Conservation (phyloP, 2,113 vertebrate genomes). For the Pavo muticus region DNA sequence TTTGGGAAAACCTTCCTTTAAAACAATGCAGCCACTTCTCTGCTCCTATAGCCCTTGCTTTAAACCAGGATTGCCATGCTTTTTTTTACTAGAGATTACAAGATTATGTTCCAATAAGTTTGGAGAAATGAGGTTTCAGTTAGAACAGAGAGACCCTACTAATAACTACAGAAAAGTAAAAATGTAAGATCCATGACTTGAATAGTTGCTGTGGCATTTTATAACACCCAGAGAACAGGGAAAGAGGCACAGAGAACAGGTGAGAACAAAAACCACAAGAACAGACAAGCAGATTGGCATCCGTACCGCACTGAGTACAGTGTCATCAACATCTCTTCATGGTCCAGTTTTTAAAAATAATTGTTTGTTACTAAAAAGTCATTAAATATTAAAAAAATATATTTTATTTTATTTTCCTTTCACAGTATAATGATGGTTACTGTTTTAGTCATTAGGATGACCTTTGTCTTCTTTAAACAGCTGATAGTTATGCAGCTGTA, state of each 20-base stretch:
- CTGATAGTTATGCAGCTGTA: neutral
- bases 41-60: neutral
- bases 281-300: neutral
- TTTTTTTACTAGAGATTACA: neutral
- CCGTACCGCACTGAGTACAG: neutral
- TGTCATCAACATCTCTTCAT: neutral
- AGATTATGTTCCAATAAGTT: neutral
- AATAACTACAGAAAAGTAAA: constrained; percentile 4
- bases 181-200: neutral
- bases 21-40: neutral
- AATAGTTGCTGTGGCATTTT: neutral
- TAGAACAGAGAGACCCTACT: neutral
- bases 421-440: neutral
- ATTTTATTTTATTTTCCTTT: neutral
- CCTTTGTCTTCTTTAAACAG: rapidly evolving
- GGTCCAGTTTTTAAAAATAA: neutral
- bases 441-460: neutral
- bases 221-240: neutral
- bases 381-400: neutral
- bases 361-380: neutral
- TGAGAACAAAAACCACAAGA: neutral
- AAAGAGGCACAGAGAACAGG: neutral
- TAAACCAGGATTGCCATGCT: neutral
- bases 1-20: constrained; percentile 1
- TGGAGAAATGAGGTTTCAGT: constrained; percentile 4